phyloP scores from a whole-genome alignment of 2,113 vertebrate species.

The Edolisoma coerulescens region DNA sequence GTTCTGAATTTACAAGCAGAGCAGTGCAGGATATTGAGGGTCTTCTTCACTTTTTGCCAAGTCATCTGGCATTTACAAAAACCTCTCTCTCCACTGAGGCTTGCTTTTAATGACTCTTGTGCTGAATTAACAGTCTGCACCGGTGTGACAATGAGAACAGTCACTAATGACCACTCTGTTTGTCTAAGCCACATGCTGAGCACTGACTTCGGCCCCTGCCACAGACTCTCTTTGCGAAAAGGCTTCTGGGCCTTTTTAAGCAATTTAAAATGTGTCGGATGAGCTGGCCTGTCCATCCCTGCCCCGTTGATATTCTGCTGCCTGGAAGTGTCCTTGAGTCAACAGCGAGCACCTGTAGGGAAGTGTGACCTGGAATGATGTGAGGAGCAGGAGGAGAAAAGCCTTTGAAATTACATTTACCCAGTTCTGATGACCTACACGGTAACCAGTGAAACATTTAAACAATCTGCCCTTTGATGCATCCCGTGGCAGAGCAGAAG shows the following conservation, averaged over 20 bases:
- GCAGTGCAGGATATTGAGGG: background rate
- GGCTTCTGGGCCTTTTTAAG: background rate
- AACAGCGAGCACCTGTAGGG: background rate
- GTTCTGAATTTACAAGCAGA: background rate
- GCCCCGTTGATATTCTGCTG: background rate
- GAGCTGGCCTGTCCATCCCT: background rate
- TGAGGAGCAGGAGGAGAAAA: background rate
- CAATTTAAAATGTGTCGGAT: slow-evolving; percentile 40
- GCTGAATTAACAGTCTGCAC: slow-evolving; percentile 51
- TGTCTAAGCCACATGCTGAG: slow-evolving; percentile 32
- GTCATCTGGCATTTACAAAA: slow-evolving; percentile 9
- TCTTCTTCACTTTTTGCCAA: slow-evolving; percentile 13
- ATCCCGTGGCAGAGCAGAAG: background rate
- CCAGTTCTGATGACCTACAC: background rate
- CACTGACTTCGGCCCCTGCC: slow-evolving; percentile 1
- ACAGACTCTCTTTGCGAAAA: background rate
- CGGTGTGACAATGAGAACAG: slow-evolving; percentile 26
- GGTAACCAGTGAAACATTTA: background rate
- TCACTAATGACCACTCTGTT: slow-evolving; percentile 44
- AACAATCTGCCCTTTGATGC: background rate
- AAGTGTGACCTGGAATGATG: background rate
- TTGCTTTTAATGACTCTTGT: slow-evolving; percentile 51
- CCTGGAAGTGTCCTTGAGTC: slow-evolving; percentile 7
- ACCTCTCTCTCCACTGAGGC: background rate
- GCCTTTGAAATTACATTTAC: background rate